phyloP scores from a whole-genome alignment of 2,888 invertebrate species.

The Linnaemya tessellans region DNA sequence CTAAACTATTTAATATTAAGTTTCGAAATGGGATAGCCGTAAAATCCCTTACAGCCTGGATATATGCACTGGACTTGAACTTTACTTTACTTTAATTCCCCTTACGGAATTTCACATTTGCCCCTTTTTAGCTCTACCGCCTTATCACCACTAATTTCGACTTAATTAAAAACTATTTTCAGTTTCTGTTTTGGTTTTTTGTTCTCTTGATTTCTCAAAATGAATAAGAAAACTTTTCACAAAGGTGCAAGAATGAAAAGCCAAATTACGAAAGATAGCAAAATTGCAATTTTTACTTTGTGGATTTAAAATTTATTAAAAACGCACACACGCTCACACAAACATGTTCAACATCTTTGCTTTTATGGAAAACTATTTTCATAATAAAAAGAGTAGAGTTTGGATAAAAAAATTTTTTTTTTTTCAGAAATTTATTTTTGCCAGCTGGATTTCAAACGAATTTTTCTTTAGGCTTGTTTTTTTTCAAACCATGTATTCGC shows the following conservation, averaged over 20 bases:
- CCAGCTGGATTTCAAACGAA: slow-evolving; percentile 14
- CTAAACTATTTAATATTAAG: too few species aligned
- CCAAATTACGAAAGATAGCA: slow-evolving; percentile 38
- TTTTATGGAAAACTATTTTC: slow-evolving; percentile 16
- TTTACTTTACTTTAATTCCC: not conserved
- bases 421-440: slow-evolving; percentile 6
- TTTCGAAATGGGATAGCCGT: not conserved
- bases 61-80: not conserved
- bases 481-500: not conserved
- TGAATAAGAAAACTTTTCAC: slow-evolving; percentile 45
- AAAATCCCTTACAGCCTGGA: too few species aligned
- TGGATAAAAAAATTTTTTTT: slow-evolving; percentile 7
- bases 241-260: slow-evolving; percentile 50
- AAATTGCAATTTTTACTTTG: slow-evolving; percentile 55
- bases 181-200: slow-evolving; percentile 2
- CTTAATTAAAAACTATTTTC: slow-evolving; percentile 54
- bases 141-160: slow-evolving; percentile 4
- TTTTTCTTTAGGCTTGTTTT: slow-evolving; percentile 30
- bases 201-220: slow-evolving; percentile 30
- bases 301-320: slow-evolving; percentile 54
- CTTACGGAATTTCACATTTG: too few species aligned
- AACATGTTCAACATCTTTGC: not conserved
- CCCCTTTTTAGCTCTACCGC: not conserved
- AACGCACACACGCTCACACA: slow-evolving; percentile 2
- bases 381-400: not conserved